Evolutionary conservation across 2,888 invertebrate species (phyloP).

Genomic region (Acanthacorydalis orientalis): DNA sequence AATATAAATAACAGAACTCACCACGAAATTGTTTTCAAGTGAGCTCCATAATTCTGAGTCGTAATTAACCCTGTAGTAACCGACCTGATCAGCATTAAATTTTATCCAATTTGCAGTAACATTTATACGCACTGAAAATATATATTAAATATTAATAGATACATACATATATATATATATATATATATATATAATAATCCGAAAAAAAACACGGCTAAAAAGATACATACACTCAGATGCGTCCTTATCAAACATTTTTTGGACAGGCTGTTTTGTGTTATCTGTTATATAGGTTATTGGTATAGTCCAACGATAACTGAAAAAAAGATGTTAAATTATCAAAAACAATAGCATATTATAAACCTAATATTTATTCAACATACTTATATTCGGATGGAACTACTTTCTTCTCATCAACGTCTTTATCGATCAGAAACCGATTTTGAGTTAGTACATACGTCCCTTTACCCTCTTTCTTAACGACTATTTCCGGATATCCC

Average conservation of each 20-base stretch:
- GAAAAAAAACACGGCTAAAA: too few species aligned
- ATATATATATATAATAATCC: conserved; percentile 5
- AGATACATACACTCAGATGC: conserved; percentile 5
- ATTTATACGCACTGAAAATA: conserved; percentile 35
- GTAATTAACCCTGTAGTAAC: conserved; percentile 83
- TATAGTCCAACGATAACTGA: conserved; percentile 70
- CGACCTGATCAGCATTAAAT: conserved; percentile 69
- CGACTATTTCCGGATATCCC: conserved; percentile 67
- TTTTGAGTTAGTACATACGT: conserved; percentile 49
- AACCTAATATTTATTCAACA: conserved; percentile 7
- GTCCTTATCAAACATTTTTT: conserved; percentile 18
- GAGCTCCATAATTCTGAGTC: conserved; percentile 43
- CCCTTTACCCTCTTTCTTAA: conserved; percentile 28
- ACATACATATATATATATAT: neutral
- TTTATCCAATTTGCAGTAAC: conserved; percentile 52
- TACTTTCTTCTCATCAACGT: conserved; percentile 31
- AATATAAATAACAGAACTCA: too few species aligned
- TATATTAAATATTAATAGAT: conserved; percentile 7
- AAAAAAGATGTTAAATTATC: conserved; percentile 13
- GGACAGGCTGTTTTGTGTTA: conserved; percentile 13
- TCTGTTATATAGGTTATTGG: conserved; percentile 62
- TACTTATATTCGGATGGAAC: conserved; percentile 27
- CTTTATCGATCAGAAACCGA: conserved; percentile 56
- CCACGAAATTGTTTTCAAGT: too few species aligned
- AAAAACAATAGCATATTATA: conserved; percentile 3